These are phyloP conservation scores for Papilio polytes DNA, from an alignment of 1,140 invertebrate genomes.

Conservation along the genomic window DNA sequence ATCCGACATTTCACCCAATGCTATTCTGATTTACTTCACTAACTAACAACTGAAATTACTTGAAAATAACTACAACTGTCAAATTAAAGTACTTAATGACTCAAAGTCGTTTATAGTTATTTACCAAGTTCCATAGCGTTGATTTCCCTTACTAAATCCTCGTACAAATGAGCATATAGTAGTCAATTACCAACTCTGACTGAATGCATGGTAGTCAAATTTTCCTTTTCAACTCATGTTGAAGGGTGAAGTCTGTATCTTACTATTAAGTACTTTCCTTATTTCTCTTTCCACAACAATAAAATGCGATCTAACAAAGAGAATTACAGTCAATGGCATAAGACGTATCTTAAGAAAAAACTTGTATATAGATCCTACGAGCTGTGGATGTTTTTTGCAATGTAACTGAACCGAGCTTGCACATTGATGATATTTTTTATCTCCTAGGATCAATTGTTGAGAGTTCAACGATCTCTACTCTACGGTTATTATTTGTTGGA, in stretches of 20 bases:
- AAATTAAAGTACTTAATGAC: neutral
- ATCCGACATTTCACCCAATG: constrained; percentile 40
- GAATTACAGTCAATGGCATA: constrained; percentile 10
- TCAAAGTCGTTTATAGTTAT: too few relatives aligned
- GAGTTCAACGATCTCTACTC: constrained; percentile 7
- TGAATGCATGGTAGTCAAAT: too few relatives aligned
- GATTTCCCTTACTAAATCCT: too few relatives aligned
- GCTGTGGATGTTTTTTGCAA: neutral
- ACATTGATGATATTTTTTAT: constrained; percentile 28
- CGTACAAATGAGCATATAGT: too few relatives aligned
- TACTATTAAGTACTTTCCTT: neutral
- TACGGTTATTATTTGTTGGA: neutral
- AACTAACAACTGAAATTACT: neutral
- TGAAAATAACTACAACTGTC: neutral
- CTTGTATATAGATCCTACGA: neutral
- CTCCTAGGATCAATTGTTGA: constrained; percentile 11
- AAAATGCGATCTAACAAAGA: constrained; percentile 4
- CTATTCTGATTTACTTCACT: constrained; percentile 26
- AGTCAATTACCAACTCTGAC: too few relatives aligned
- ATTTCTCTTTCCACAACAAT: neutral
- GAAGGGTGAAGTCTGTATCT: neutral
- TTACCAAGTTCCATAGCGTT: too few relatives aligned
- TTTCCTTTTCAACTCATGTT: too few relatives aligned
- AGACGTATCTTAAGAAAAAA: constrained; percentile 6
- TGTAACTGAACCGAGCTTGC: constrained; percentile 24